Conservation (phyloP, 2,888 invertebrate genomes). For the Amphiduros pacificus region DNA sequence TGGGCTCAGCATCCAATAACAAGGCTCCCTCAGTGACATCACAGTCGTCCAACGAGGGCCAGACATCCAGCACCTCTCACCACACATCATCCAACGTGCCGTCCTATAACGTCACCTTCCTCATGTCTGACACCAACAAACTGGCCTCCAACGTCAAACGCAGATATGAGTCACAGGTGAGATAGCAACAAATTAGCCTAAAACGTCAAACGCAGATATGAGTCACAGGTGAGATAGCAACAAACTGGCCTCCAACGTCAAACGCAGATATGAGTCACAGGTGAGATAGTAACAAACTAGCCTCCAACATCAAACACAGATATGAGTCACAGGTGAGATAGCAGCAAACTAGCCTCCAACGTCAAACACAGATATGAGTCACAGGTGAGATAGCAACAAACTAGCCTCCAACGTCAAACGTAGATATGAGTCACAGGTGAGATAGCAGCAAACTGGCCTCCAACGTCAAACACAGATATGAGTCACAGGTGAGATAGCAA, state of each 20-base stretch:
- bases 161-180: conserved; percentile 74
- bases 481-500: conserved; percentile 74
- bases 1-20: no score
- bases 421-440: no score
- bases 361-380: conserved; percentile 70
- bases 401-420: no score
- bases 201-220: no score
- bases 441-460: conserved; percentile 68
- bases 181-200: no score
- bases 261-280: conserved; percentile 72
- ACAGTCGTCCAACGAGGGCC: not conserved
- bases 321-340: conserved; percentile 69
- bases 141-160: conserved; percentile 68
- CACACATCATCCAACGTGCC: not conserved
- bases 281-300: no score
- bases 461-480: conserved; percentile 68
- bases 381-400: no score
- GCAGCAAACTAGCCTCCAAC: conserved; percentile 67
- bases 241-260: conserved; percentile 69
- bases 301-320: no score
- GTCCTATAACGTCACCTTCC: conserved; percentile 67
- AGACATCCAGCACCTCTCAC: not conserved
- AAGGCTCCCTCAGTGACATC: no score
- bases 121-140: conserved; percentile 67
- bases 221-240: conserved; percentile 66